These are phyloP conservation scores for Gasterosteus nipponicus DNA, from an alignment of 2,113 vertebrate genomes.

Conservation along the genomic window DNA sequence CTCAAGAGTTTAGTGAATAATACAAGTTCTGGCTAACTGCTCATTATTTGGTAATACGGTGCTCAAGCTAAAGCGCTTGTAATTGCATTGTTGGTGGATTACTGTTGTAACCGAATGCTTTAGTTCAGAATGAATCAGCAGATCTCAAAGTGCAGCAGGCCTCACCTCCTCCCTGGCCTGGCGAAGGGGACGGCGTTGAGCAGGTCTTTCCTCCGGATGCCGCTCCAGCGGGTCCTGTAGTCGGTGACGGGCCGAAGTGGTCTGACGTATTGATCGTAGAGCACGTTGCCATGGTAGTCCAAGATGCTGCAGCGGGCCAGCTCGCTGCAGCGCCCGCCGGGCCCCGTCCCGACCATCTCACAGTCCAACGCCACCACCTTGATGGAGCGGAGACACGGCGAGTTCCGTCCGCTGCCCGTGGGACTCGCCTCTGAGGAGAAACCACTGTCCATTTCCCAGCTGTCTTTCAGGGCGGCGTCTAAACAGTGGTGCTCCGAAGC, in stretches of 20 bases:
- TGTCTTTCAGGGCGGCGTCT: slow-evolving; percentile 5
- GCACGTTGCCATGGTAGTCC: slow-evolving; percentile 85
- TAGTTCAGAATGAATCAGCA: background rate
- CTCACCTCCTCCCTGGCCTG: slow-evolving; percentile 89
- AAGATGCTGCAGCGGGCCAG: slow-evolving; percentile 93
- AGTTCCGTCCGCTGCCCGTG: slow-evolving; percentile 58
- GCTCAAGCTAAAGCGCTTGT: background rate
- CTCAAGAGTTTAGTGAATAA: background rate
- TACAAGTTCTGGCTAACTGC: background rate
- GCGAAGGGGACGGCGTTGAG: slow-evolving; percentile 83
- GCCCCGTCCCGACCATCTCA: slow-evolving; percentile 97
- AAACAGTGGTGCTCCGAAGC: background rate
- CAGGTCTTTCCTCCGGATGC: slow-evolving; percentile 86
- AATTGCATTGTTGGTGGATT: background rate
- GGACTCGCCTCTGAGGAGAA: slow-evolving; percentile 74
- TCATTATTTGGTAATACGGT: background rate
- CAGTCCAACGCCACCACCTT: slow-evolving; percentile 92
- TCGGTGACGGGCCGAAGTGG: slow-evolving; percentile 86
- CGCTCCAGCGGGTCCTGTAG: slow-evolving; percentile 95
- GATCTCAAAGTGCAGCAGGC: background rate
- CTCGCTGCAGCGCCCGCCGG: slow-evolving; percentile 83
- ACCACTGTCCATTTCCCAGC: slow-evolving; percentile 77
- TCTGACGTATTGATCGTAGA: slow-evolving; percentile 90
- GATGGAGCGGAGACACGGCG: slow-evolving; percentile 1
- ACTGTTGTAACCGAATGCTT: background rate